Conservation (phyloP, 1,140 invertebrate species). For the Drosophila kurseongensis region DNA sequence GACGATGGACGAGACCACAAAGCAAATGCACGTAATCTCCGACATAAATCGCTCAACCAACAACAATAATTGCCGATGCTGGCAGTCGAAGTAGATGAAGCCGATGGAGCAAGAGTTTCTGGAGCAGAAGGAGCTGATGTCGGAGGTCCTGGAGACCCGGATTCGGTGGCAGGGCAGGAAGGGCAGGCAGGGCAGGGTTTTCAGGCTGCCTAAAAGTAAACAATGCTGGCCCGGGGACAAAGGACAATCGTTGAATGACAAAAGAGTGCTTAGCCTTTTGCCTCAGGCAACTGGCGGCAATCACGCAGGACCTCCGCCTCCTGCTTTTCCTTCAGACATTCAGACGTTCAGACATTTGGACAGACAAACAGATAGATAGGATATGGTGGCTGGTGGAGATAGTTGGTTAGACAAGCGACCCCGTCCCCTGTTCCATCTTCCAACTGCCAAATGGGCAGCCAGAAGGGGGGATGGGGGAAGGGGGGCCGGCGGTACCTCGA, state of each 20-base stretch:
- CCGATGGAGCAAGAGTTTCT: not conserved
- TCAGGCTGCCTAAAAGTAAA: conserved; percentile 53
- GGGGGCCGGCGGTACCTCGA: not conserved
- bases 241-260: conserved; percentile 79
- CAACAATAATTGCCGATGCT: conserved; percentile 65
- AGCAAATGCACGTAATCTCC: conserved; percentile 68
- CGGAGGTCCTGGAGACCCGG: conserved; percentile 8
- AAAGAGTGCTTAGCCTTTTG: conserved; percentile 77
- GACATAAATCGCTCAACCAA: conserved; percentile 63
- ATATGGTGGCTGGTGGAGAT: conserved; percentile 35
- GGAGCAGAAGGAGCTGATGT: conserved; percentile 9
- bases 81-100: conserved; percentile 14
- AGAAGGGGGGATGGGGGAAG: conserved; percentile 11
- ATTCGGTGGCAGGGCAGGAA: not conserved
- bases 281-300: conserved; percentile 75
- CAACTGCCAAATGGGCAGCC: conserved; percentile 37
- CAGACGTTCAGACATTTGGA: conserved; percentile 1
- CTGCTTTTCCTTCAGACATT: conserved; percentile 8
- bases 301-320: conserved; percentile 58
- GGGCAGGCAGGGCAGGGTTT: not conserved
- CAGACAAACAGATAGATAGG: conserved; percentile 16
- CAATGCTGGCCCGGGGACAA: conserved; percentile 66
- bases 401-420: conserved; percentile 40
- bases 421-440: not conserved
- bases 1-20: conserved; percentile 37